Evolutionary conservation across 2,888 invertebrate species (phyloP), one percentile per base, ranked within the genome.

Genomic region (Eumerus sabulonum): DNA sequence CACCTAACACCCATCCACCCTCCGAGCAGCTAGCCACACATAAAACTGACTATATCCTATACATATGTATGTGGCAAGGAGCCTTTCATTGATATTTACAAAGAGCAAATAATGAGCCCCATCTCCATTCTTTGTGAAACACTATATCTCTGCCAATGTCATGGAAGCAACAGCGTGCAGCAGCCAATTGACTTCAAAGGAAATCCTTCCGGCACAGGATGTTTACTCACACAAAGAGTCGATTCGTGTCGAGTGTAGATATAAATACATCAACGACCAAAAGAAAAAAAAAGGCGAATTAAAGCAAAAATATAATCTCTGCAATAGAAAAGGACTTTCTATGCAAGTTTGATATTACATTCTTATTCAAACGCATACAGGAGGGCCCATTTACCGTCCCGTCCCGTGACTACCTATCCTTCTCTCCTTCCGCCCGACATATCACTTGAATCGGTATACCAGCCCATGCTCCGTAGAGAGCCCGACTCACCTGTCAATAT

Each of bases 101-200:
- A 72, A 72, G 71, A 36, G 35, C 76, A 76, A 76, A 76, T 71
- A 76, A 76, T 72, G 59, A 76, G 38, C 36, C 14, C 38, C 13
- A 16, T 14, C 5, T 1, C 14, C n/a, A 11, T 14, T 42, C 42
- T 14, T 35, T 45, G 12, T 42, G 64, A 54, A 71, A 64, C 63
- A 64, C 48, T 59, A 57, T 71, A 63, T 63, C n/a, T 60, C 44
- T 62, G 60, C 48, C 47, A 66, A 76, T 66, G 59, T 76, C 72
- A 71, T 66, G 40, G 47, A 71, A 72, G 66, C 72, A 72, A 76
- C 71, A 76, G 72, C 76, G 76, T 71, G 70, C 76, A 72, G 66
- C 76, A 72, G 66, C 50, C 72, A 66, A 76, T 72, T 72, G 71
- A 72, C 72, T 72, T 76, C 76, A 76, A 76, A 76, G 76, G 72